Evolutionary conservation across 1,140 invertebrate species (phyloP).

Genomic region (Dendrolimus kikuchii): DNA sequence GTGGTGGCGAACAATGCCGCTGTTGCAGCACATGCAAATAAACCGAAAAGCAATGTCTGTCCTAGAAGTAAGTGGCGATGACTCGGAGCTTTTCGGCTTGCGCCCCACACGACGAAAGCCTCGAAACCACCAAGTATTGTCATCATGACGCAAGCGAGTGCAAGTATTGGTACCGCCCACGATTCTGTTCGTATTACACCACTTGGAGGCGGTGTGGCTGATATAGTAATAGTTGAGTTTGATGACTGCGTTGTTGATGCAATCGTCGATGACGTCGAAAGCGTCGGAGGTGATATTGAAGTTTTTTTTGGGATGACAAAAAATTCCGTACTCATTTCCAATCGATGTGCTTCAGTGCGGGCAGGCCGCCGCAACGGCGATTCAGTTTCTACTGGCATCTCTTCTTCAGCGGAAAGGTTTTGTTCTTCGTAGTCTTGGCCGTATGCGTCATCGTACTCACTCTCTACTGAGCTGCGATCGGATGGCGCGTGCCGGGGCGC

Average conservation of each 20-base stretch:
- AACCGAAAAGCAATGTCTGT: conserved; percentile 89
- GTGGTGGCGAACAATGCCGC: conserved; percentile 85
- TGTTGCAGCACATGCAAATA: conserved; percentile 87
- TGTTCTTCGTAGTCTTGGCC: conserved; percentile 45
- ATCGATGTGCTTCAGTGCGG: conserved; percentile 73
- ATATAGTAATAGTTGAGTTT: conserved; percentile 36
- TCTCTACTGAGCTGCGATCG: conserved; percentile 29
- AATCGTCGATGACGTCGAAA: conserved; percentile 27
- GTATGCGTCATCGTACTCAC: conserved; percentile 41
- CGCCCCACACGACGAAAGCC: conserved; percentile 91
- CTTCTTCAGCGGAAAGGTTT: conserved; percentile 25
- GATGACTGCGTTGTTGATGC: conserved; percentile 26
- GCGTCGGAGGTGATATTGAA: conserved; percentile 34
- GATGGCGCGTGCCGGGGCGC: conserved; percentile 43
- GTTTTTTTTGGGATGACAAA: conserved; percentile 76
- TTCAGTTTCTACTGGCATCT: conserved; percentile 31
- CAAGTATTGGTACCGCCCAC: conserved; percentile 90
- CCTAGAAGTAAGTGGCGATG: conserved; percentile 92
- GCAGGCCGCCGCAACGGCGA: conserved; percentile 47
- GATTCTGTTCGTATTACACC: conserved; percentile 78
- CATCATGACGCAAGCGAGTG: conserved; percentile 85
- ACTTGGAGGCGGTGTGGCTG: conserved; percentile 26
- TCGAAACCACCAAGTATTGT: conserved; percentile 88
- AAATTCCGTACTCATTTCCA: conserved; percentile 85
- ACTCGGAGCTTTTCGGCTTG: conserved; percentile 86